Base-by-base conservation (phyloP, 2,797 vertebrate species). In the Geotrypetes seraphini region DNA sequence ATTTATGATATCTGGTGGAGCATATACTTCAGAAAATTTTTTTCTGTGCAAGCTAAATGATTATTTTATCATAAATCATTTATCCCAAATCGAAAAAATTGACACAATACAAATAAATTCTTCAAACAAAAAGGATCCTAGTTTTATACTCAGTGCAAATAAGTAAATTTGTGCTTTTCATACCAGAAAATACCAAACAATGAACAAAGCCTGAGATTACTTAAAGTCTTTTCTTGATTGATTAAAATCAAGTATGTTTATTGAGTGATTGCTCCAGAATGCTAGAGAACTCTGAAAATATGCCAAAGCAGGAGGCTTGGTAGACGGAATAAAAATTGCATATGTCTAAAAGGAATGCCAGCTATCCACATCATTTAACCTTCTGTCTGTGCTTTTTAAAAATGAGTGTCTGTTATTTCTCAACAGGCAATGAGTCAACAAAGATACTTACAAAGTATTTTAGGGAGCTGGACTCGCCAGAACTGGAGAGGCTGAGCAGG, bases 381-480 rank as follows among this genome's bases (percentile, higher is more conserved):
- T 39, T 22, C n/a, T 39, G 30, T 27, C 25, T 35, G 50, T 28
- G n/a, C n/a, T n/a, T n/a, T 59, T 45, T 52, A 39, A 45, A 50
- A n/a, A n/a, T n/a, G n/a, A n/a, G n/a, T n/a, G n/a, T n/a, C 25
- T 32, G 39, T 1, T 0, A 30, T 18, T 51, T 39, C 24, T 39
- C 41, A 40, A 39, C n/a, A n/a, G n/a, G n/a, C n/a, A n/a, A n/a
- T n/a, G n/a, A n/a, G n/a, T n/a, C n/a, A n/a, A n/a, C n/a, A n/a
- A n/a, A n/a, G n/a, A n/a, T n/a, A n/a, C 17, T 38, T 43, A 25
- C 43, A 35, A 51, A 51, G 36, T 28, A 47, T 16, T 29, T 15
- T 2, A 3, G n/a, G n/a, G n/a, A n/a, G n/a, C n/a, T n/a, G n/a
- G n/a, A n/a, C n/a, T n/a, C n/a, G n/a, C n/a, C n/a, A n/a, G n/a